Base-by-base conservation (phyloP, 1,140 invertebrate genomes). In the Drosophila nigromelanica region DNA sequence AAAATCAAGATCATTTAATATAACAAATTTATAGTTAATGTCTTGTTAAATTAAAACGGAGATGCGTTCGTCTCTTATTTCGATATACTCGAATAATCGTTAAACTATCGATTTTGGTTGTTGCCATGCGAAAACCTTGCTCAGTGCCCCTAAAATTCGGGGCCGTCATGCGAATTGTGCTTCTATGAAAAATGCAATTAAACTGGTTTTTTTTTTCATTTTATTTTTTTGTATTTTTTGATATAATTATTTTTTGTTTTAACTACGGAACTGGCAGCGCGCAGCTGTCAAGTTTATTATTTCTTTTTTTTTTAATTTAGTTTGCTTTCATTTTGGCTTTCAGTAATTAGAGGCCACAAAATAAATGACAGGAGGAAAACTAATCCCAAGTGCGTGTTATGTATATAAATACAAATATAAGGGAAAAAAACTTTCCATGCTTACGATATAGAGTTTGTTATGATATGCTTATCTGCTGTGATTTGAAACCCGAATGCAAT, bases 151-250 rank as follows among this genome's bases (percentile, higher is more conserved):
- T 24, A 52, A 52, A 11, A 6, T 33, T 7, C 12, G 21, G 11
- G 35, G 35, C 5, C 35, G 11, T 4, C 3, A 48, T 48, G 21
- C 12, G 24, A 40, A 24, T 40, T 55, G 18, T 10, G 14, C 3
- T 55, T 43, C 24, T 18, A 12, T 10, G 55, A 12, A 33, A 30
- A 33, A 11, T 51, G 35, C 33, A 62, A 27, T 43, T 5, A 63
- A 74, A 63, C 72, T 74, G 58, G 67, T 74, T 74, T 18, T 11
- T 50, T 3, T 35, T 51, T 42, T 27, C 30, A 10, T 48, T 5
- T 6, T 11, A 6, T 18, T 15, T 21, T 8, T n/a, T 21, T 37
- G 3, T 37, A 27, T 8, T 40, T 10, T 7, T 56, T 8, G n/a
- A 0, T 40, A 14, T 4, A 5, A 12, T n/a, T 6, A 11, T n/a